Percentiles rank a stretch among this genome's conserved stretches.
These are phyloP conservation scores for Poeciliopsis gracilis DNA, from an alignment of 2,797 vertebrate genomes.

Conservation along the genomic window DNA sequence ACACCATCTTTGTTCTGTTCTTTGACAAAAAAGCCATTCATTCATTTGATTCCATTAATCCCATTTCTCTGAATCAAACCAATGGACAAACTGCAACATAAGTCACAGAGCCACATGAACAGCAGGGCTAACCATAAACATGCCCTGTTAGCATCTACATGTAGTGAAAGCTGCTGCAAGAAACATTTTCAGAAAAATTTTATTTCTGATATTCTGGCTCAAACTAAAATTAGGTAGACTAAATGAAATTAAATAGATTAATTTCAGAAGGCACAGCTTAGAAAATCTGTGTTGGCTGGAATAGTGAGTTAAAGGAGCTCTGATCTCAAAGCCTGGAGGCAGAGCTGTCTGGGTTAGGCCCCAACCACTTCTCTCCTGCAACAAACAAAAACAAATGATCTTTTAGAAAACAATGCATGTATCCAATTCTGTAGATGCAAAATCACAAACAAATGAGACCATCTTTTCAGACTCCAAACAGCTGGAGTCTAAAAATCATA, in stretches of 20 bases:
- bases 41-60: not conserved
- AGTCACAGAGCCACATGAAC: not conserved
- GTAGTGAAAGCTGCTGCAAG: not conserved
- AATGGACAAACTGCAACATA: not conserved
- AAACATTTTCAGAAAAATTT: not conserved
- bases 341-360: constrained; percentile 80
- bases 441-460: not conserved
- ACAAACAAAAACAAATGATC: constrained; percentile 25
- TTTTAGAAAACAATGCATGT: not conserved
- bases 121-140: not conserved
- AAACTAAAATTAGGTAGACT: not conserved
- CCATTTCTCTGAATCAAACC: not conserved
- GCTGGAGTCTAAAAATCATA: not conserved
- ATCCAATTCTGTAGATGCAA: not conserved
- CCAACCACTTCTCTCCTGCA: constrained; percentile 92
- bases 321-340: constrained; percentile 68
- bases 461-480: not conserved
- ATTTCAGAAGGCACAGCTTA: constrained; percentile 12
- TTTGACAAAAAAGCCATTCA: not conserved
- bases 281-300: not conserved
- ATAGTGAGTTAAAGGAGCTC: not conserved
- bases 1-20: not conserved
- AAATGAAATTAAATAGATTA: not conserved
- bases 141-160: not conserved
- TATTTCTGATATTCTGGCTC: constrained; percentile 8